Evolutionary conservation across 2,113 vertebrate species (phyloP).

Genomic region (Ovis aries): DNA sequence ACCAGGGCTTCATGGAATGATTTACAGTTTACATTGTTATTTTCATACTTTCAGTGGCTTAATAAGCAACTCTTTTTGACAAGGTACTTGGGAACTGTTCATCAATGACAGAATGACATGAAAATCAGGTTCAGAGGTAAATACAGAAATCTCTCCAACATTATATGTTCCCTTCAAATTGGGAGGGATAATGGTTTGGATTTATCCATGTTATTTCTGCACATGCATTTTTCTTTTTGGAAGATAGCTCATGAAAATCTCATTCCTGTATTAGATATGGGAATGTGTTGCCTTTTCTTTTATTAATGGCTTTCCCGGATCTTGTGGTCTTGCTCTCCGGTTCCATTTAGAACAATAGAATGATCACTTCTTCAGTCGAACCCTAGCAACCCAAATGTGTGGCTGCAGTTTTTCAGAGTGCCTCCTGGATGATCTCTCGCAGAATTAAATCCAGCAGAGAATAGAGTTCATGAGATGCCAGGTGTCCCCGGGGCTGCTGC

Average conservation of each 20-base stretch:
- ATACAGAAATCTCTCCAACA: not conserved
- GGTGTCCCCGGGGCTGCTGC: not conserved
- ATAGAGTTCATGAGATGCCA: not conserved
- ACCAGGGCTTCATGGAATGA: not conserved
- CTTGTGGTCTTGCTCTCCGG: not conserved
- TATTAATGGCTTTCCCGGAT: not conserved
- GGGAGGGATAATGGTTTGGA: not conserved
- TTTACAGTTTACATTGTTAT: conserved; percentile 27
- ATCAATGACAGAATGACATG: conserved; percentile 39
- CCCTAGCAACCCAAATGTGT: not conserved
- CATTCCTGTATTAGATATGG: not conserved
- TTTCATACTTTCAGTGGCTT: conserved; percentile 45
- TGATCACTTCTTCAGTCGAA: not conserved
- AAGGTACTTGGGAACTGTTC: conserved; percentile 43
- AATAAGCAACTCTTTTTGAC: conserved; percentile 40
- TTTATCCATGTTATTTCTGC: not conserved
- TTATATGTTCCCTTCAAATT: not conserved
- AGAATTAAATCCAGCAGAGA: not conserved
- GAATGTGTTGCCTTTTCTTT: not conserved
- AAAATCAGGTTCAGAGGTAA: conserved; percentile 51
- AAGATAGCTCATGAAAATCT: not conserved
- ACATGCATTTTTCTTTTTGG: conserved; percentile 9
- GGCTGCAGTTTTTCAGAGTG: not conserved
- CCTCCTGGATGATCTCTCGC: not conserved
- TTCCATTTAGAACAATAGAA: not conserved